A percentile compares a stretch with the other conserved stretches of the same genome.
Evolutionary conservation across 2,888 invertebrate genomes (phyloP).

Genomic region (Anorthoa munda): DNA sequence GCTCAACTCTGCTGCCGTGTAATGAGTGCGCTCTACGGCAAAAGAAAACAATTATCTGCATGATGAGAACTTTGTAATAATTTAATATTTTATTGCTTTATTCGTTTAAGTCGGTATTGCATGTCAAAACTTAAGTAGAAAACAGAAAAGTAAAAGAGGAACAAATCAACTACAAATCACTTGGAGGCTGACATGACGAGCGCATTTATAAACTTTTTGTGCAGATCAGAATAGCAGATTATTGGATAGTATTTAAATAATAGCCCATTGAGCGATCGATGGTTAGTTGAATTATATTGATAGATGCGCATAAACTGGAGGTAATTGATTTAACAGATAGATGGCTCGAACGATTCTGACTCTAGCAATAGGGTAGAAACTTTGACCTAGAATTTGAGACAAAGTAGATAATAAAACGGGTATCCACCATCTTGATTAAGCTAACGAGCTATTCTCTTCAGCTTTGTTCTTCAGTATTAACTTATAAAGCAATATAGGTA

Average conservation of each 20-base stretch:
- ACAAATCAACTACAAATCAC: conserved; percentile 49
- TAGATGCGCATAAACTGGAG: conserved; percentile 43
- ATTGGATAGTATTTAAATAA: conserved; percentile 52
- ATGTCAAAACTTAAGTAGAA: conserved; percentile 56
- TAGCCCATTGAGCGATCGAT: conserved; percentile 36
- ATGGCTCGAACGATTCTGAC: conserved; percentile 41
- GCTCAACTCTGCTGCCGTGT: conserved; percentile 72
- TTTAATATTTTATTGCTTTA: conserved; percentile 58
- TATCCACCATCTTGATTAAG: conserved; percentile 26
- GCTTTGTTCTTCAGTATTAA: background rate
- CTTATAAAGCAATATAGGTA: background rate
- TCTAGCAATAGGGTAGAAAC: conserved; percentile 37
- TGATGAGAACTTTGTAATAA: conserved; percentile 62
- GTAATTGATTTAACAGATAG: conserved; percentile 43
- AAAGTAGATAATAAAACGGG: conserved; percentile 13
- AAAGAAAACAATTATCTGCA: conserved; percentile 73
- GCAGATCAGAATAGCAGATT: conserved; percentile 41
- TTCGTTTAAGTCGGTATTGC: conserved; percentile 42
- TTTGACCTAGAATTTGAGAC: conserved; percentile 37
- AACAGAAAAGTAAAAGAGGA: conserved; percentile 47
- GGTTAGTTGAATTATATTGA: conserved; percentile 55
- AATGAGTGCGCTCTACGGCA: conserved; percentile 73
- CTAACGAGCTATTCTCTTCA: background rate
- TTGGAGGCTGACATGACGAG: conserved; percentile 22
- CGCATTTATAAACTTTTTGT: conserved; percentile 35